phyloP scores from a whole-genome alignment of 2,888 invertebrate species.

The Protodeltote pygarga region DNA sequence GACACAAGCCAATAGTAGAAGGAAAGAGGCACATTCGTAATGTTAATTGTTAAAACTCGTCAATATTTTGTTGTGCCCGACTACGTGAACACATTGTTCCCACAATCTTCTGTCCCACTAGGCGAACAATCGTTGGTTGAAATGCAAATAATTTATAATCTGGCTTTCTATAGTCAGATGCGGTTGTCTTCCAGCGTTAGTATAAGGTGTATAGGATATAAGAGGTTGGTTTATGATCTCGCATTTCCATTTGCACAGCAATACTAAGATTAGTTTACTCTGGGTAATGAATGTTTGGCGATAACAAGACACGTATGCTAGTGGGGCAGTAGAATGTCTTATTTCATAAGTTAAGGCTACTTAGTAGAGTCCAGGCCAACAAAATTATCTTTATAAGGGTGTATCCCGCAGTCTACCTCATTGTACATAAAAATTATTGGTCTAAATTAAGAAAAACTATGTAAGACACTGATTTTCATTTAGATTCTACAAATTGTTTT shows the following conservation, averaged over 20 bases:
- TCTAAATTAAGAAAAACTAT: slow-evolving; percentile 75
- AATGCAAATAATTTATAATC: slow-evolving; percentile 15
- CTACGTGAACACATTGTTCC: slow-evolving; percentile 25
- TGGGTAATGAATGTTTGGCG: too few species aligned
- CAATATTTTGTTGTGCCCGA: slow-evolving; percentile 40
- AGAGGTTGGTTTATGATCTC: not conserved
- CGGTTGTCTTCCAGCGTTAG: slow-evolving; percentile 11
- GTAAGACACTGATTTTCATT: slow-evolving; percentile 67
- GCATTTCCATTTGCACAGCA: slow-evolving; percentile 3
- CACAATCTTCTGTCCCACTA: slow-evolving; percentile 34
- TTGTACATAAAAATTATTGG: slow-evolving; percentile 82
- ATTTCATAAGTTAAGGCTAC: slow-evolving; percentile 40
- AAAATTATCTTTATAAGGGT: slow-evolving; percentile 72
- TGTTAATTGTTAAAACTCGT: slow-evolving; percentile 28
- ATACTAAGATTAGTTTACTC: too few species aligned
- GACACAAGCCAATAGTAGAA: slow-evolving; percentile 39
- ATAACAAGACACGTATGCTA: too few species aligned
- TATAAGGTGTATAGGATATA: not conserved
- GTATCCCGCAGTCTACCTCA: slow-evolving; percentile 82
- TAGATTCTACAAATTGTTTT: slow-evolving; percentile 62
- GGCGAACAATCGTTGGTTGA: not conserved
- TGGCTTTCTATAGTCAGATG: not conserved
- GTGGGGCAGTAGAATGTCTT: slow-evolving; percentile 39
- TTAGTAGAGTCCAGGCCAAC: slow-evolving; percentile 67
- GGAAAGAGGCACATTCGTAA: slow-evolving; percentile 39